Evolutionary conservation across 1,140 invertebrate species (phyloP).

Genomic region (Ceratitis capitata): DNA sequence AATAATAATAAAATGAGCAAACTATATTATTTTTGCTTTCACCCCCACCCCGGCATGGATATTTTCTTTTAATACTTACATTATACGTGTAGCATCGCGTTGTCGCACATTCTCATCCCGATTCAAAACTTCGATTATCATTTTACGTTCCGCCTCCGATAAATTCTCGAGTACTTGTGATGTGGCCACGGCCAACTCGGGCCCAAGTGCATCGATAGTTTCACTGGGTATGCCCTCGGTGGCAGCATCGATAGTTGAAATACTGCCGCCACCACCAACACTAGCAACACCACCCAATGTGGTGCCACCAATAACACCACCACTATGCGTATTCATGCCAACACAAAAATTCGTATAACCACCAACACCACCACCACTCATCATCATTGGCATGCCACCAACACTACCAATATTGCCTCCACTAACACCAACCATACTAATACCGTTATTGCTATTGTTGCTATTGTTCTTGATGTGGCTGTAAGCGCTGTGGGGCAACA

Average conservation of each 20-base stretch:
- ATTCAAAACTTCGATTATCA: constrained; percentile 64
- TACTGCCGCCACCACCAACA: neutral
- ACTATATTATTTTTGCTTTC: neutral
- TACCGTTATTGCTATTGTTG: constrained; percentile 31
- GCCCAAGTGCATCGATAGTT: constrained; percentile 59
- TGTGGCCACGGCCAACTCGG: constrained; percentile 60
- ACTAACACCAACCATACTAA: neutral
- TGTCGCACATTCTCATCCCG: constrained; percentile 62
- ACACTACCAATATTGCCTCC: neutral
- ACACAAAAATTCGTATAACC: neutral
- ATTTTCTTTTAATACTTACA: constrained; percentile 54
- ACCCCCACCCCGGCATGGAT: too few species aligned
- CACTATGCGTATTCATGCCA: constrained; percentile 29
- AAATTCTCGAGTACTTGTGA: constrained; percentile 62
- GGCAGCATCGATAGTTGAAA: constrained; percentile 49
- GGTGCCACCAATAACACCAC: constrained; percentile 42
- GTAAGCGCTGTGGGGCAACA: constrained; percentile 44
- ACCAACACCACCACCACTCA: neutral
- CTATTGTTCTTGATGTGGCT: neutral
- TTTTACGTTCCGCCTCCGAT: constrained; percentile 64
- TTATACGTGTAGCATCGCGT: constrained; percentile 62
- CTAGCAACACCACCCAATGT: neutral
- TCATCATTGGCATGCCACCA: neutral
- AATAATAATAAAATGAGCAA: constrained; percentile 20
- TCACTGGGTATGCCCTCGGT: constrained; percentile 59